phyloP scores from a whole-genome alignment of 2,797 vertebrate species.

The Takifugu rubripes region DNA sequence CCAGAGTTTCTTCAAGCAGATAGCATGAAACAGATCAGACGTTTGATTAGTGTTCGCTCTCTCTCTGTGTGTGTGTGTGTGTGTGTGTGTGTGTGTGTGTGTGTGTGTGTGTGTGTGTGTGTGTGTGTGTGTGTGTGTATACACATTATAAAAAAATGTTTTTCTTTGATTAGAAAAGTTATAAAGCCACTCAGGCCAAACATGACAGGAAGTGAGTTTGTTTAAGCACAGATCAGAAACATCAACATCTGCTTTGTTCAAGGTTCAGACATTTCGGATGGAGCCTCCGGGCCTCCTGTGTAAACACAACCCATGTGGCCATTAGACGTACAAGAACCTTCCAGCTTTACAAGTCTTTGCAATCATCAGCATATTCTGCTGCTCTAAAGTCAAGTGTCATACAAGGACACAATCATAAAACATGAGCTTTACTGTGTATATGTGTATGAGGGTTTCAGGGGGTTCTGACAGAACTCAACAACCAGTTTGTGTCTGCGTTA shows the following conservation, averaged over 20 bases:
- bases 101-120: not conserved
- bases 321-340: not conserved
- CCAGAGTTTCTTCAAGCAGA: no score
- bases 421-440: no score
- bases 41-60: no score
- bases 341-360: not conserved
- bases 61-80: not conserved
- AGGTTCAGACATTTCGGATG: not conserved
- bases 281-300: not conserved
- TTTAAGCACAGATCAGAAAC: no score
- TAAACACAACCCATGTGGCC: conserved; percentile 6
- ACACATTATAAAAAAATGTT: not conserved
- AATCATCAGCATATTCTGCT: not conserved
- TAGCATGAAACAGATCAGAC: no score
- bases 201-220: no score
- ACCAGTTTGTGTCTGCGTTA: no score
- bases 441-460: no score
- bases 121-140: not conserved
- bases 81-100: not conserved
- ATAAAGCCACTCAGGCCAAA: no score
- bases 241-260: no score
- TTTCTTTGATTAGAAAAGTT: no score
- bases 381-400: conserved; percentile 22
- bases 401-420: not conserved
- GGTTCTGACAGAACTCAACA: conserved; percentile 8